phyloP scores from a whole-genome alignment of 1,140 invertebrate species.

The Drosophila malerkotliana region DNA sequence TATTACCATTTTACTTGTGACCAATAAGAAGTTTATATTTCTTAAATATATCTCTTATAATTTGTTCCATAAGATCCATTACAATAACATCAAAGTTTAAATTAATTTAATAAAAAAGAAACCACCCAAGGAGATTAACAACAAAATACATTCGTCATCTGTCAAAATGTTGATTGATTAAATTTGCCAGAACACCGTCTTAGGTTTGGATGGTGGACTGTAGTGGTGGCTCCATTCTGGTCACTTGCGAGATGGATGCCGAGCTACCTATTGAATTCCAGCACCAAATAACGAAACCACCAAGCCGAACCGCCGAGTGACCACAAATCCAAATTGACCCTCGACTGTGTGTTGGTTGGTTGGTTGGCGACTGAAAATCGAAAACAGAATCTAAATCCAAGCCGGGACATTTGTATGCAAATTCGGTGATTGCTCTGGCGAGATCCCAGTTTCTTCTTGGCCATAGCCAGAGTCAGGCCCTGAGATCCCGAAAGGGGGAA shows the following conservation, averaged over 20 bases:
- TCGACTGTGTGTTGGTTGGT: not conserved
- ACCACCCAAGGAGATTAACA: not conserved
- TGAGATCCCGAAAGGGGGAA: no score
- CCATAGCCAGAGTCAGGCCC: not conserved
- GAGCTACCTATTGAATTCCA: not conserved
- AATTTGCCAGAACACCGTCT: constrained; percentile 1
- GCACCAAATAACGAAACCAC: not conserved
- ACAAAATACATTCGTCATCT: not conserved
- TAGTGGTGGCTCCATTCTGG: not conserved
- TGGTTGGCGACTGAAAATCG: constrained; percentile 16
- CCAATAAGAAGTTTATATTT: no score
- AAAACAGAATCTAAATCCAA: constrained; percentile 41
- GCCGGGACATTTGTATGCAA: constrained; percentile 68
- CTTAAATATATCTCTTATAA: no score
- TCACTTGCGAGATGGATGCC: not conserved
- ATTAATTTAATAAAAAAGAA: not conserved
- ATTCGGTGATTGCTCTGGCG: constrained; percentile 66
- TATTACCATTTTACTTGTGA: no score
- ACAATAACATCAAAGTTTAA: no score
- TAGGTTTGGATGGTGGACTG: not conserved
- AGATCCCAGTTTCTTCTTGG: constrained; percentile 14
- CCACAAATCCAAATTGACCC: not conserved
- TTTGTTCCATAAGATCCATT: no score
- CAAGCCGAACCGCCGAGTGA: not conserved
- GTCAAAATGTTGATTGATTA: constrained; percentile 4